phyloP scores from a whole-genome alignment of 2,888 invertebrate genomes.

The Adelognathus sp. region DNA sequence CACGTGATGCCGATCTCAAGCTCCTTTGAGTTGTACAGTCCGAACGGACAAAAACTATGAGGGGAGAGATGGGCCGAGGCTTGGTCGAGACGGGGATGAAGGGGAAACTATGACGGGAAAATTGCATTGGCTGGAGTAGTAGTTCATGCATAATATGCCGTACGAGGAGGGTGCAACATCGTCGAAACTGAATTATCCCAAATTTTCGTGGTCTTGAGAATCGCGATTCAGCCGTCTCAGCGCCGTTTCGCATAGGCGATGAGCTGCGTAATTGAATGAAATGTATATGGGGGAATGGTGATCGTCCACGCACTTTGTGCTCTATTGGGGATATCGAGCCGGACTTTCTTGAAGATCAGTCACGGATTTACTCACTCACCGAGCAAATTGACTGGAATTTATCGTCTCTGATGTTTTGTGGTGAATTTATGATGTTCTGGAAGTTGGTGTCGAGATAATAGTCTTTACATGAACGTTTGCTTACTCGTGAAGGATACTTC shows the following conservation, averaged over 20 bases:
- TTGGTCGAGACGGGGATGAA: background rate
- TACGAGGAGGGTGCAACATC: constrained; percentile 52
- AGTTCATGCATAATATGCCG: background rate
- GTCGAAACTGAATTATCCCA: constrained; percentile 53
- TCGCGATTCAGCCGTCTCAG: constrained; percentile 47
- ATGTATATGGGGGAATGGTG: constrained; percentile 48
- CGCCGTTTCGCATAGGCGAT: constrained; percentile 1
- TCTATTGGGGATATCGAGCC: constrained; percentile 45
- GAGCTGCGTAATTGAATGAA: constrained; percentile 51
- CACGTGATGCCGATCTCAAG: background rate
- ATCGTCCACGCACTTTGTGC: constrained; percentile 47
- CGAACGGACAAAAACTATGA: constrained; percentile 23
- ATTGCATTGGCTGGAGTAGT: constrained; percentile 26
- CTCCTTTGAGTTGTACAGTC: background rate
- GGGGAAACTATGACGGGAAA: constrained; percentile 38
- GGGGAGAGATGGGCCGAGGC: background rate
- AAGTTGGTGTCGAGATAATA: too few relatives aligned
- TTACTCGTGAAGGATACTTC: too few relatives aligned
- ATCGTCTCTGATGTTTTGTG: too few relatives aligned
- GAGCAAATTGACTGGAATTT: background rate
- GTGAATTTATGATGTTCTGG: too few relatives aligned
- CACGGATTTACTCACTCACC: constrained; percentile 3
- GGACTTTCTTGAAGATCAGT: constrained; percentile 28
- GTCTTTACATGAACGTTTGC: too few relatives aligned
- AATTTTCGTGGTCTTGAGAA: constrained; percentile 52